Evolutionary conservation across 2,113 vertebrate species (phyloP).

Genomic region (Osmerus mordax): DNA sequence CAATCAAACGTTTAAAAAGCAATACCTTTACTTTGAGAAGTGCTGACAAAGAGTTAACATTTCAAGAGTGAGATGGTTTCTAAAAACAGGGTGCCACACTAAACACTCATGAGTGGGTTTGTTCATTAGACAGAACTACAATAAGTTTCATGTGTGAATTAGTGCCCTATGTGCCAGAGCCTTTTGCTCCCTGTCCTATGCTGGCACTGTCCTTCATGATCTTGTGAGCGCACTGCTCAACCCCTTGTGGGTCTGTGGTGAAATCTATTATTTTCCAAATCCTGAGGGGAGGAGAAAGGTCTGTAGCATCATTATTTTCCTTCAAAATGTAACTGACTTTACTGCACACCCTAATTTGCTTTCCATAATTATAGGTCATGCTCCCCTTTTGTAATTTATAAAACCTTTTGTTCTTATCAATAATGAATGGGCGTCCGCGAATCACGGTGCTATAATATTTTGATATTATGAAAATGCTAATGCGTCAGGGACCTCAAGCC

Average conservation of each 20-base stretch:
- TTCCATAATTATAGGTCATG: slow-evolving; percentile 96
- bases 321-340: slow-evolving; percentile 94
- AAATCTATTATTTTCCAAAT: slow-evolving; percentile 87
- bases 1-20: too few species aligned
- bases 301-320: slow-evolving; percentile 91
- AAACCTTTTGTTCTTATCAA: slow-evolving; percentile 95
- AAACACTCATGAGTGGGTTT: not conserved
- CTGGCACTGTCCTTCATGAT: slow-evolving; percentile 78
- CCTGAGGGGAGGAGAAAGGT: slow-evolving; percentile 81
- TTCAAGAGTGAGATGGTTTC: not conserved
- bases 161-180: slow-evolving; percentile 54
- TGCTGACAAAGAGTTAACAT: too few species aligned
- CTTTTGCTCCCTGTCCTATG: slow-evolving; percentile 71
- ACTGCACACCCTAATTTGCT: slow-evolving; percentile 92
- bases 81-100: not conserved
- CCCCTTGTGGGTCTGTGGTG: slow-evolving; percentile 79
- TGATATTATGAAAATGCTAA: slow-evolving; percentile 96
- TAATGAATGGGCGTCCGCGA: slow-evolving; percentile 90
- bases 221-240: slow-evolving; percentile 69
- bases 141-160: slow-evolving; percentile 40
- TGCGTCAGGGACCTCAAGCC: slow-evolving; percentile 81
- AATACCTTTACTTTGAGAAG: too few species aligned
- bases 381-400: slow-evolving; percentile 92
- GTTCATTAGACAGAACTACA: not conserved
- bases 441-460: slow-evolving; percentile 85